Conservation (phyloP, 2,888 invertebrate species). For the Apantesis nais region DNA sequence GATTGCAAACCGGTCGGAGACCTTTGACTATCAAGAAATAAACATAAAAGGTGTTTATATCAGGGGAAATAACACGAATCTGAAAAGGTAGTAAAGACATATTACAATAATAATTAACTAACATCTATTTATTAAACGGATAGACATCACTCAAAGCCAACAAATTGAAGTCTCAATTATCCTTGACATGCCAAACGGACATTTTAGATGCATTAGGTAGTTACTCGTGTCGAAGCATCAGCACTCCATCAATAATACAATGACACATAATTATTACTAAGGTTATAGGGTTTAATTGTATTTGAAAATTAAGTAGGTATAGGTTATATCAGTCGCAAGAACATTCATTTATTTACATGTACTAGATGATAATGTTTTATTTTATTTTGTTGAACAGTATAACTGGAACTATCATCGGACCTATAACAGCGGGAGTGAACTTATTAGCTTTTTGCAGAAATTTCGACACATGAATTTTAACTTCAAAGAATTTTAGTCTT, state of each 20-base stretch:
- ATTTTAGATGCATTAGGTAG: slow-evolving; percentile 39
- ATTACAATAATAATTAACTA: not conserved
- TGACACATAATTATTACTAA: slow-evolving; percentile 1
- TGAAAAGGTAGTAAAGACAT: not conserved
- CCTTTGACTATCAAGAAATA: no score
- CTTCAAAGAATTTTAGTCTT: no score
- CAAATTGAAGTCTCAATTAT: slow-evolving; percentile 52
- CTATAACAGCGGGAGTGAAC: no score
- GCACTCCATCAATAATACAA: slow-evolving; percentile 34
- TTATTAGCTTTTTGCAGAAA: no score
- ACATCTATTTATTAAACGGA: not conserved
- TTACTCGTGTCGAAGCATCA: slow-evolving; percentile 12
- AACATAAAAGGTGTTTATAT: not conserved
- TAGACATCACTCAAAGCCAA: slow-evolving; percentile 14
- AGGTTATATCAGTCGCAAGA: not conserved
- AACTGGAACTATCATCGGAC: no score
- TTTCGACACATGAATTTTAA: no score
- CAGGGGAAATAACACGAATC: no score
- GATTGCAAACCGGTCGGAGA: no score
- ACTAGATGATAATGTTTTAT: not conserved
- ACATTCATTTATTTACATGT: not conserved
- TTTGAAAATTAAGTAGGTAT: not conserved
- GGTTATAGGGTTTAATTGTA: not conserved
- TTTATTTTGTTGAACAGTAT: not conserved
- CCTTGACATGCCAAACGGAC: slow-evolving; percentile 45